These are phyloP conservation scores for Rhagonycha lutea DNA, from an alignment of 2,888 invertebrate genomes.

Conservation along the genomic window DNA sequence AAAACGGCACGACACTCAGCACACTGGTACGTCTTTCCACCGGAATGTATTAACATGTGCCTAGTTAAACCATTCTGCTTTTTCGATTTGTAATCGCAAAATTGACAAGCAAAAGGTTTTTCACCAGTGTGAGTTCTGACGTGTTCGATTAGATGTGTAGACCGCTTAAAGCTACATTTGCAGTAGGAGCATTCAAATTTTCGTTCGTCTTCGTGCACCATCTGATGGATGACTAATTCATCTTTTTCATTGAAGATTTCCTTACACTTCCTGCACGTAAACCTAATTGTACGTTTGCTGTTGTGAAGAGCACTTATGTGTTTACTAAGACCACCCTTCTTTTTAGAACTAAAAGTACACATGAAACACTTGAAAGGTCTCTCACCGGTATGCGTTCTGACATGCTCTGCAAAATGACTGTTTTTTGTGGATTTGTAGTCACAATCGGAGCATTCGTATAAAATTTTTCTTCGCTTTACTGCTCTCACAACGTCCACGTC, in stretches of 20 bases:
- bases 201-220: background rate
- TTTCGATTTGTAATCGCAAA: conserved; percentile 2
- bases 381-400: background rate
- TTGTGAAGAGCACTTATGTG: background rate
- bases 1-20: background rate
- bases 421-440: background rate
- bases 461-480: background rate
- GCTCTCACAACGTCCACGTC: background rate
- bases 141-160: background rate
- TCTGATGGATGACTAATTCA: background rate
- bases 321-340: background rate
- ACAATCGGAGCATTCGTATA: background rate
- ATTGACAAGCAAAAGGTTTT: background rate
- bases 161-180: background rate
- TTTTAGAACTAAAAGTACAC: background rate
- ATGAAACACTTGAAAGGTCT: background rate
- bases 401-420: background rate
- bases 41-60: background rate
- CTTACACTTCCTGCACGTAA: conserved; percentile 3
- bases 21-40: background rate
- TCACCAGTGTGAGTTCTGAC: conserved; percentile 3
- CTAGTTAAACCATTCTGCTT: background rate
- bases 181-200: background rate
- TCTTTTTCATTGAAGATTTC: background rate
- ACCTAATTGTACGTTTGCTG: background rate